Evolutionary conservation across 92 coral and sea anemone genomes (phyloP), one percentile per base, ranked within the genome.

Genomic region (Hydrozoanthus gracilis): DNA sequence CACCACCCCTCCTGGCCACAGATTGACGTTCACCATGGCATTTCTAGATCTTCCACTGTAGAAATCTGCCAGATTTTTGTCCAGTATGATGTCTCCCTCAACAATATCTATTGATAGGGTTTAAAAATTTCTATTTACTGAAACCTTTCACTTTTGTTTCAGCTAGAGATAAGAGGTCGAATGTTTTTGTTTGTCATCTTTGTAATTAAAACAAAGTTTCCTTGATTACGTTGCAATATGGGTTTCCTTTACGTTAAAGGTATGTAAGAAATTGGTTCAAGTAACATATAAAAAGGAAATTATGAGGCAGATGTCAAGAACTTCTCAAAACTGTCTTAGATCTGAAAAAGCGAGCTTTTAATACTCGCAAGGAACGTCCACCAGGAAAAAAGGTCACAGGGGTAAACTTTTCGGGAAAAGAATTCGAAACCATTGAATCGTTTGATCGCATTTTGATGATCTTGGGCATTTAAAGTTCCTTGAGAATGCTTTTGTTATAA

Each of bases 61-160:
- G 52, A 89, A 18, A 51, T 89, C 91, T 9, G 96, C 96, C 48
- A 92, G 90, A 17, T 87, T 89, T 67, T 82, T 71, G 86, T 93
- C 96, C 79, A 93, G 86, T 60, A 87, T 86, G 58, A 93, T 93
- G 68, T 93, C 96, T 46, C 96, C 96, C 79, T 93, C 96, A 47
- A 93, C 94, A 15, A 93, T 72, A 49, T 93, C 96, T 93, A 73
- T 35, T 54, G 64, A 51, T 20, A 51, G 0, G 67, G 11, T 18
- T 58, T 10, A 58, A 11, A 58, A 11, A 58, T 58, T 8, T 8
- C 0, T 1, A 8, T 8, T 15, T 58, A 7, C 44, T 8, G 3
- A 20, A 10, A 20, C 49, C 14, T 16, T 70, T 48, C 39, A 70
- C 44, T 8, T 70, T 70, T 39, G 20, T 17, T n/a, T 70, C 8